Evolutionary conservation across 2,113 vertebrate species (phyloP).

Genomic region (Galbula dea): DNA sequence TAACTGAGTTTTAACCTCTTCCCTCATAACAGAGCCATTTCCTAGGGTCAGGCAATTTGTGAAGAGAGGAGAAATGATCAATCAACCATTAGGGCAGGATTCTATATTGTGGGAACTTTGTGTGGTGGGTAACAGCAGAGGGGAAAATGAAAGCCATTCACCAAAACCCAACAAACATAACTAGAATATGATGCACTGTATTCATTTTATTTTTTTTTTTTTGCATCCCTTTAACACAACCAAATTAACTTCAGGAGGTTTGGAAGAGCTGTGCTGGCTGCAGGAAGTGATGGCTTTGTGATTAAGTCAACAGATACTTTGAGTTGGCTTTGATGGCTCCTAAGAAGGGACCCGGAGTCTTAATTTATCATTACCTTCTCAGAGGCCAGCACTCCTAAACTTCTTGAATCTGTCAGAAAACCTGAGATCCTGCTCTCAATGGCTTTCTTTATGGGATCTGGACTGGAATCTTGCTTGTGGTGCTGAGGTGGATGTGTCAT

Average conservation of each 20-base stretch:
- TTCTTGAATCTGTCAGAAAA: not conserved
- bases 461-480: too few relatives aligned
- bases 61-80: not conserved
- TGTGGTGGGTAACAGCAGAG: not conserved
- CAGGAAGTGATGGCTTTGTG: not conserved
- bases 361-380: not conserved
- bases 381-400: not conserved
- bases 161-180: not conserved
- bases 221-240: not conserved
- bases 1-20: not conserved
- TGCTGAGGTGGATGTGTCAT: not conserved
- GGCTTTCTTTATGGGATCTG: too few relatives aligned
- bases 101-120: not conserved
- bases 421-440: not conserved
- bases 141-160: not conserved
- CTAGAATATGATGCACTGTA: not conserved
- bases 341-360: not conserved
- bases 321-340: not conserved
- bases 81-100: not conserved
- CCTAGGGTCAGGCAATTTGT: not conserved
- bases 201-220: not conserved
- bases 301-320: not conserved
- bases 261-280: not conserved
- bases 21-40: not conserved
- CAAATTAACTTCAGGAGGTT: not conserved